These are phyloP conservation scores for Miniopterus natalensis DNA, from an alignment of 2,113 vertebrate genomes.

Conservation along the genomic window DNA sequence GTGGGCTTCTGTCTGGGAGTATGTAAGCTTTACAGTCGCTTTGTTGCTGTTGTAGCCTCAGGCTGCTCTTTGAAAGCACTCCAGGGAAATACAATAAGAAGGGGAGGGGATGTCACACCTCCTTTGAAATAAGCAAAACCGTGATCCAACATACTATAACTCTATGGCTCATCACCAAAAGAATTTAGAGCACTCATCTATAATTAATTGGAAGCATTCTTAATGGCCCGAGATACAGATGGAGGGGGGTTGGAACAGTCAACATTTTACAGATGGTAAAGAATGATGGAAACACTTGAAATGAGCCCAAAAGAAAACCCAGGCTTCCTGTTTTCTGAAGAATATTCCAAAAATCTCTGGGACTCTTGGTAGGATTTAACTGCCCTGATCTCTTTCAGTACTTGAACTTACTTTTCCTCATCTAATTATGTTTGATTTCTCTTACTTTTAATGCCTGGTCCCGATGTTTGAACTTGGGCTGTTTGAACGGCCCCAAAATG, in stretches of 20 bases:
- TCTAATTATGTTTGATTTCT: constrained; percentile 46
- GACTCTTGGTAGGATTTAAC: neutral
- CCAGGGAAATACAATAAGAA: neutral
- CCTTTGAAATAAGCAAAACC: constrained; percentile 17
- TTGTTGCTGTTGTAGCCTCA: neutral
- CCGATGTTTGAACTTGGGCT: neutral
- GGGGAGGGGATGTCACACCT: neutral
- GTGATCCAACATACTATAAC: neutral
- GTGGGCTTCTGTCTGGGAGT: constrained; percentile 84
- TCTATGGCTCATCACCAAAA: neutral
- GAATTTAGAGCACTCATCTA: neutral
- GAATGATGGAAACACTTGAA: neutral
- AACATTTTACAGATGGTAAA: constrained; percentile 9
- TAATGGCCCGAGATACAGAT: neutral
- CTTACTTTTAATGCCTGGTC: neutral
- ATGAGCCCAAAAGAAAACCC: neutral
- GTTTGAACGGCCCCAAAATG: neutral
- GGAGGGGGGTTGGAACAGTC: neutral
- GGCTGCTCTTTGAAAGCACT: neutral
- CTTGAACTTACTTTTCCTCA: neutral
- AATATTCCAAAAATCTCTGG: neutral
- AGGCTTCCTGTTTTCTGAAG: constrained; percentile 3
- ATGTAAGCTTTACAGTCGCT: neutral
- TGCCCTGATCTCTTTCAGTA: neutral
- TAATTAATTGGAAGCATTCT: constrained; percentile 17